phyloP scores from a whole-genome alignment of 2,113 vertebrate species.

The Cryptotis parvus region DNA sequence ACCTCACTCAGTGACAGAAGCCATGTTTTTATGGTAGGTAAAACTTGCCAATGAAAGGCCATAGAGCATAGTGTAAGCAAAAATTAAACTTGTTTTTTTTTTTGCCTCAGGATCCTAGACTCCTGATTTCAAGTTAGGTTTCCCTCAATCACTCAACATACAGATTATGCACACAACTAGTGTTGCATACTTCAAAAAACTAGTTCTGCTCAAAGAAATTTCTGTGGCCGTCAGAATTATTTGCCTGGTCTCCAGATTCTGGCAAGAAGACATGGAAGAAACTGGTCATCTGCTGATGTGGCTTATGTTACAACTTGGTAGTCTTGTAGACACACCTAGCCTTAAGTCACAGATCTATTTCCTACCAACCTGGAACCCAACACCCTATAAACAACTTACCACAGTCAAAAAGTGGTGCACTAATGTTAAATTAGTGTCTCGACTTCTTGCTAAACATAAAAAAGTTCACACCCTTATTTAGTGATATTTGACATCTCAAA shows the following conservation, averaged over 20 bases:
- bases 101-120: neutral
- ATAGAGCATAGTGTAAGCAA: neutral
- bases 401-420: conserved; percentile 3
- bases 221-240: neutral
- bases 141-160: neutral
- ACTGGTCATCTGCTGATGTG: too few relatives aligned
- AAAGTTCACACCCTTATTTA: conserved; percentile 29
- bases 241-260: neutral
- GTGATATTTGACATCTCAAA: conserved; percentile 49
- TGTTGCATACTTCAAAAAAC: neutral
- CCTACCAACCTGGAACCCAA: conserved; percentile 28
- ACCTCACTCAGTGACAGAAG: too few relatives aligned
- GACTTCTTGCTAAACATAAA: conserved; percentile 29
- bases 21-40: neutral
- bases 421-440: conserved; percentile 31
- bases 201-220: neutral
- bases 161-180: neutral
- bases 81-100: neutral
- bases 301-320: neutral
- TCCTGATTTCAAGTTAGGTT: neutral
- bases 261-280: neutral
- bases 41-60: neutral
- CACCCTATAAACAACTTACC: conserved; percentile 35
- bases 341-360: conserved; percentile 39
- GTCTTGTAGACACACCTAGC: neutral